Base-by-base conservation (phyloP, 2,888 invertebrate species). In the Eudemis profundana region DNA sequence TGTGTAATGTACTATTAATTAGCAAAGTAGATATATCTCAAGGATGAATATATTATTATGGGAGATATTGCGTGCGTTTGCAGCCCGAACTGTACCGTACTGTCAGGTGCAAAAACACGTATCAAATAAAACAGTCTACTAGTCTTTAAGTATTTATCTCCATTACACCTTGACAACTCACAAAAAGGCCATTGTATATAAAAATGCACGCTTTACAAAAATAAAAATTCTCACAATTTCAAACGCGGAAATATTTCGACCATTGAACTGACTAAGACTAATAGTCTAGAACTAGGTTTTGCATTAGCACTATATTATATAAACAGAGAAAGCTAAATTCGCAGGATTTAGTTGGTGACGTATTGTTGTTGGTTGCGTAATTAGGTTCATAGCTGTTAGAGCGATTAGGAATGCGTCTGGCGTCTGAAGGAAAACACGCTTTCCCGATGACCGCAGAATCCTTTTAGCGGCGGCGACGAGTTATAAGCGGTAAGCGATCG, bases 401-500 rank as follows among this genome's bases (percentile, higher is more conserved):
- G 78, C 73, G 72, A 77, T 82, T 82, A 76, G 79, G 78, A 76
- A 87, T 83, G 78, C 82, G 69, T 68, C 65, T 67, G 67, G 72
- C 75, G 63, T 72, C 74, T 72, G 74, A 71, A 74, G 78, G 78
- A 81, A 81, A 79, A 76, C 74, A 66, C 68, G 81, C 86, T 88
- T 88, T 87, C 86, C 75, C 78, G 75, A 76, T 77, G 71, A 78
- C 81, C 83, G 72, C 86, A 85, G 85, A 86, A 84, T 87, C 88
- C 86, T 89, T 87, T 77, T 76, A 78, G 73, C 68, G 68, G 61
- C 67, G 57, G 68, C 54, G 14, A 44, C 4, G 47, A 74, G 74
- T 68, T 36, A 73, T 7, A 68, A 63, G 71, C 68, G 68, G 15
- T 12, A 7, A 40, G 65, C 65, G 64, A 33, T 33, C n/a, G n/a